Conservation (phyloP, 35 echinoderm and acorn worm species). For the Holothuria glaberrima region DNA sequence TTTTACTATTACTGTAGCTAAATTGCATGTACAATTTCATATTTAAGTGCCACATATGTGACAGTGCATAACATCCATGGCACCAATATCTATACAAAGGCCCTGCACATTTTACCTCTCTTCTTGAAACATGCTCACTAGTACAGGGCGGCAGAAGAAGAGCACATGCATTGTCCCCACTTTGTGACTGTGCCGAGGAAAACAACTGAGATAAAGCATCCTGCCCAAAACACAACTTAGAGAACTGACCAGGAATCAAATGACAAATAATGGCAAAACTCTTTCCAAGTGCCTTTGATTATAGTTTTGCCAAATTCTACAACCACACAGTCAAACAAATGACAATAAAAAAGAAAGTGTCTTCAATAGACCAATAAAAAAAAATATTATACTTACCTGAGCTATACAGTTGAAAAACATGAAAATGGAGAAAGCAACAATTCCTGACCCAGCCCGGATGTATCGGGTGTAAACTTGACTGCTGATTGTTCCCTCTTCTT, state of each 20-base stretch:
- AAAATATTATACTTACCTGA: conserved; percentile 35
- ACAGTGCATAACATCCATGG: no score
- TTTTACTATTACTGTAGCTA: no score
- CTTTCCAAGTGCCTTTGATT: neutral
- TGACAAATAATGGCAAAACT: neutral
- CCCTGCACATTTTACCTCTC: no score
- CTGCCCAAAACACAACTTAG: neutral
- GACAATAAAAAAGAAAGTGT: neutral
- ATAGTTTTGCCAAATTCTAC: neutral
- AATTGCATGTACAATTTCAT: no score
- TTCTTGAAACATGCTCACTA: no score
- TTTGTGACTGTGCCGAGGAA: no score
- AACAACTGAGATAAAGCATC: neutral
- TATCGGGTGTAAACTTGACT: conserved; percentile 53
- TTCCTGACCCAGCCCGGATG: conserved; percentile 54
- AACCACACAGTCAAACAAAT: neutral
- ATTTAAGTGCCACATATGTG: no score
- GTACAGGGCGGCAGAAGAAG: no score
- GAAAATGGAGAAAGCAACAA: conserved; percentile 42
- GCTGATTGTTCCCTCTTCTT: conserved; percentile 43
- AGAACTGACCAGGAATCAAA: neutral
- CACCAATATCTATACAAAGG: no score
- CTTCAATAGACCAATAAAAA: neutral
- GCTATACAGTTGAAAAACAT: conserved; percentile 50
- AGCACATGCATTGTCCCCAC: no score